Evolutionary conservation across 2,797 vertebrate genomes (phyloP).

Genomic region (Falco naumanni): DNA sequence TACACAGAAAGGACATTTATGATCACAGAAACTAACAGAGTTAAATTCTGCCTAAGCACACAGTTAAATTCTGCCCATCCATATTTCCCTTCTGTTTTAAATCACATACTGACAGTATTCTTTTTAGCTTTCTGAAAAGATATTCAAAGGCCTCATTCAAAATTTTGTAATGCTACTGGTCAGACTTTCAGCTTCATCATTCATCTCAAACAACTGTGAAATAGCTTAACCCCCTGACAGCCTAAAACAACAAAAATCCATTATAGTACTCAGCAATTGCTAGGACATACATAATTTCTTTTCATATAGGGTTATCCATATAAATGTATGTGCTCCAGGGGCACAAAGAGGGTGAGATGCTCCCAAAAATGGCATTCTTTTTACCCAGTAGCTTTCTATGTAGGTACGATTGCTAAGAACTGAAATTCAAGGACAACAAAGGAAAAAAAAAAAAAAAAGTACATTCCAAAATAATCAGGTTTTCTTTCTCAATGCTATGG

Average conservation of each 20-base stretch:
- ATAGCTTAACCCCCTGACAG: not conserved
- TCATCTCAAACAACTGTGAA: not conserved
- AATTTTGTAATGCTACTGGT: not conserved
- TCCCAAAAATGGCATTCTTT: not conserved
- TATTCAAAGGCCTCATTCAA: not conserved
- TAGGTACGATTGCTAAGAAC: not conserved
- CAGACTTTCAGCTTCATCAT: not conserved
- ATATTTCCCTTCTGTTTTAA: constrained; percentile 13
- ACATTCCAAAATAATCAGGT: not conserved
- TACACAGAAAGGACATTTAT: not conserved
- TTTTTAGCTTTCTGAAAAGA: constrained; percentile 13
- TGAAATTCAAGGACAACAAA: not conserved
- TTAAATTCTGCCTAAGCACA: not conserved
- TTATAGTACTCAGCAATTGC: not conserved
- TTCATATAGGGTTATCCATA: not conserved
- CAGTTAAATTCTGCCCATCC: not conserved
- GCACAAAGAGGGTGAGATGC: not conserved
- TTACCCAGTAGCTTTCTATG: not conserved
- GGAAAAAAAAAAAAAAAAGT: not conserved
- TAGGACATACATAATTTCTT: fast-evolving
- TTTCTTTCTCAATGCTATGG: not conserved
- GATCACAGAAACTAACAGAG: not conserved
- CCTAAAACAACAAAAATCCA: not conserved
- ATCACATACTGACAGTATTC: not conserved
- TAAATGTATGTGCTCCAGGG: not conserved